Conservation (phyloP, 2,113 vertebrate species). For the Sylvietta virens region DNA sequence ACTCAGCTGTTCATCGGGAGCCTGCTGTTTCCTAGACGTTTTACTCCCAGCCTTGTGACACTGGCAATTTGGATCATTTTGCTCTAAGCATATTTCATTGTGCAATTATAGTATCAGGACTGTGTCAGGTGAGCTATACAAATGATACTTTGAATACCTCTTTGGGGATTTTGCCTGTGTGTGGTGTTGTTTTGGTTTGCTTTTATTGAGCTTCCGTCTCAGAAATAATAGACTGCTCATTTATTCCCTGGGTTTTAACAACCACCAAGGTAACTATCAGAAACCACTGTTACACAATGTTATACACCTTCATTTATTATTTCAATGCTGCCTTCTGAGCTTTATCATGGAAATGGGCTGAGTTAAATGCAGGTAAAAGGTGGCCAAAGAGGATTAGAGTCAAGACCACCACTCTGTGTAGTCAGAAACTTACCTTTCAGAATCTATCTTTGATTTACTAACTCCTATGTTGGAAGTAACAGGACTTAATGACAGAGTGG, state of each 20-base stretch:
- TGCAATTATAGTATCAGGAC: not conserved
- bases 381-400: not conserved
- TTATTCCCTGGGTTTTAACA: constrained; percentile 22
- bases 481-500: not conserved
- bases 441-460: not conserved
- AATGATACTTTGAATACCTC: not conserved
- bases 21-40: not conserved
- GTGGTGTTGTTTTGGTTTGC: not conserved
- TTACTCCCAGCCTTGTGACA: not conserved
- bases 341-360: not conserved
- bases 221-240: constrained; percentile 11
- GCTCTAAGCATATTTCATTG: not conserved
- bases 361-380: not conserved
- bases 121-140: constrained; percentile 4
- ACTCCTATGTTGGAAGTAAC: not conserved
- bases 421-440: not conserved
- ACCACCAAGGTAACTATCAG: not conserved
- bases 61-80: constrained; percentile 1
- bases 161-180: not conserved
- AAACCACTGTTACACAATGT: not conserved
- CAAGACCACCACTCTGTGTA: not conserved
- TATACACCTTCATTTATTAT: not conserved
- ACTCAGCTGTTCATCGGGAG: not conserved
- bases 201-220: not conserved
- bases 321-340: not conserved